phyloP scores from a whole-genome alignment of 1,140 invertebrate genomes.

The Euura lappo region DNA sequence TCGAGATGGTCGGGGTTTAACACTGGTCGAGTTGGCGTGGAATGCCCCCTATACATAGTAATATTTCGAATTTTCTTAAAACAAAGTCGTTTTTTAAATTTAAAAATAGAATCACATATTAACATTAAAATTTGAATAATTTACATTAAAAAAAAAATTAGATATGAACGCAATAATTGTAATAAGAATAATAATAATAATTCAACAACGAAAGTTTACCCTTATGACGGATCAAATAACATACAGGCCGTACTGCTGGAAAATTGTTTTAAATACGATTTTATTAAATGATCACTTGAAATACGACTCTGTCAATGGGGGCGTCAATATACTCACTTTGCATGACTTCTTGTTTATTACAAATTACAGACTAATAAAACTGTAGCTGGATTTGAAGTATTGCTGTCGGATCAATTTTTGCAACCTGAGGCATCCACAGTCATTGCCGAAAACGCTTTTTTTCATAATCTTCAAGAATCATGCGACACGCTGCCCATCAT shows the following conservation, averaged over 20 bases:
- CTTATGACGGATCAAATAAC: neutral
- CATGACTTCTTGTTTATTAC: neutral
- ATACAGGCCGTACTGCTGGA: neutral
- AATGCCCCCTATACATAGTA: too few species aligned
- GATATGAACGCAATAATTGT: neutral
- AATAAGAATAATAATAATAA: neutral
- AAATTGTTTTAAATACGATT: neutral
- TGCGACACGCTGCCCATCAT: neutral
- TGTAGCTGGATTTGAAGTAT: neutral
- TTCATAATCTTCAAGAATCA: neutral
- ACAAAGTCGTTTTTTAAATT: too few species aligned
- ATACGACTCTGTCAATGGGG: neutral
- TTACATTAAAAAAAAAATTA: neutral
- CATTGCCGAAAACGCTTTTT: neutral
- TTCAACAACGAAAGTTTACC: neutral
- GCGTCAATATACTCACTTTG: too few species aligned
- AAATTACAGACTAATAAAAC: neutral
- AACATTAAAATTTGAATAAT: neutral
- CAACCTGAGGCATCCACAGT: neutral
- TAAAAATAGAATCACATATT: too few species aligned
- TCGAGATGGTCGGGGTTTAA: too few species aligned
- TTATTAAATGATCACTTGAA: neutral
- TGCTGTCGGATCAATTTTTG: neutral
- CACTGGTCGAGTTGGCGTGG: too few species aligned
- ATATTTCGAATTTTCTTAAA: too few species aligned